phyloP scores from a whole-genome alignment of 2,113 vertebrate species.

The Syngnathoides biaculeatus region DNA sequence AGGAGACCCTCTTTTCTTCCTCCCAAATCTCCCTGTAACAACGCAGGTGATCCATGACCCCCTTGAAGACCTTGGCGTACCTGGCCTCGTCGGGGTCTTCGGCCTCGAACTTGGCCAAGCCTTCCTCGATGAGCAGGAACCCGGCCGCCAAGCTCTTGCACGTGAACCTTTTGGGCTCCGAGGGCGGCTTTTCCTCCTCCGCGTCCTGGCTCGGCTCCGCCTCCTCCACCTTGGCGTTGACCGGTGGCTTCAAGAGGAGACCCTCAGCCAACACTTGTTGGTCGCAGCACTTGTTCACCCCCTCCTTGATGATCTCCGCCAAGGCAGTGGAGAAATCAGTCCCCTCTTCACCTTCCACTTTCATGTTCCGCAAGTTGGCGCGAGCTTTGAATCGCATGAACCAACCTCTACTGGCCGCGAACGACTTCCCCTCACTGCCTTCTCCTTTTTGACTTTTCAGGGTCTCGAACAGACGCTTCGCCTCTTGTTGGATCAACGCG shows the following conservation, averaged over 20 bases:
- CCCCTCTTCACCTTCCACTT: neutral
- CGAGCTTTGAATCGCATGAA: constrained; percentile 6
- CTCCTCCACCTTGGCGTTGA: neutral
- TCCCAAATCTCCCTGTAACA: constrained; percentile 2
- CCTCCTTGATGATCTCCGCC: neutral
- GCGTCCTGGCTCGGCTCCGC: neutral
- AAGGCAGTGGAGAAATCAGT: neutral
- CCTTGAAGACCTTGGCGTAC: neutral
- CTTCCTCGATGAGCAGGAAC: neutral
- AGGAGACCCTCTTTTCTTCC: neutral
- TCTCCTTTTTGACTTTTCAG: neutral
- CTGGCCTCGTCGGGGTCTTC: neutral
- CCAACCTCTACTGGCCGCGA: neutral
- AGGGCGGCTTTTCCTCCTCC: neutral
- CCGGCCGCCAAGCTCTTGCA: neutral
- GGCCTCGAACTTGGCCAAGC: neutral
- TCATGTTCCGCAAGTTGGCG: neutral
- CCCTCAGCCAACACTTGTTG: neutral
- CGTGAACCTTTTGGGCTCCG: neutral
- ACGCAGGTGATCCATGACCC: neutral
- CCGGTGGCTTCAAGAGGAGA: neutral
- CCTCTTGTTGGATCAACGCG: neutral
- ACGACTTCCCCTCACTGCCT: neutral
- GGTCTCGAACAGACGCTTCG: neutral
- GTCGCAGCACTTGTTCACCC: neutral